Evolutionary conservation across 2,888 invertebrate species (phyloP).

Genomic region (Melipona beecheii): DNA sequence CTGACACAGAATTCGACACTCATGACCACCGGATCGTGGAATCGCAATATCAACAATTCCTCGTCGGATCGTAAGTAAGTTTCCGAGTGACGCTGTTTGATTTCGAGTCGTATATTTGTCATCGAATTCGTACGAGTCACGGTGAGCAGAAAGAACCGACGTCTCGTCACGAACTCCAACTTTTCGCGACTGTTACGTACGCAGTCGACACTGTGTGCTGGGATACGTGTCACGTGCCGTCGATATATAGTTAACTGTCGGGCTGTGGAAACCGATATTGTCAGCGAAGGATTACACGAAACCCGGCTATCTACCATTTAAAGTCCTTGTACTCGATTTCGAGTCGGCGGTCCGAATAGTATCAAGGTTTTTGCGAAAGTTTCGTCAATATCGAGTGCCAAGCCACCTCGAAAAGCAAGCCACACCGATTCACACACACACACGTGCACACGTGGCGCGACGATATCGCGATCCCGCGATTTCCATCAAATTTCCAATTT

Average conservation of each 20-base stretch:
- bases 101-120: neutral
- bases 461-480: neutral
- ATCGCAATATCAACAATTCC: slow-evolving; percentile 1
- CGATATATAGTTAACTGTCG: neutral
- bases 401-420: too few species aligned
- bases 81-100: neutral
- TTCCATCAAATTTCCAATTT: neutral
- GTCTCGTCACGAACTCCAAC: neutral
- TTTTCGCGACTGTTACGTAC: neutral
- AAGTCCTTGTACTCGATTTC: slow-evolving; percentile 9
- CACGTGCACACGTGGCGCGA: neutral
- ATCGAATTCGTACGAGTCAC: neutral
- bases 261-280: neutral
- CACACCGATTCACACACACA: neutral
- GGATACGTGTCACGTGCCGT: neutral
- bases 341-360: neutral
- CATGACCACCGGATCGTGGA: slow-evolving; percentile 33
- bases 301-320: neutral
- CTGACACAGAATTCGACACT: slow-evolving; percentile 25
- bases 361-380: slow-evolving; percentile 8
- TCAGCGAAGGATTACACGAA: neutral
- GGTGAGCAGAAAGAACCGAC: neutral
- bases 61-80: neutral
- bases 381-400: neutral
- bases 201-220: neutral